Evolutionary conservation across 30 jellyfish, hydroid and myxozoan species (phyloP).

Genomic region (Mastigias papua): DNA sequence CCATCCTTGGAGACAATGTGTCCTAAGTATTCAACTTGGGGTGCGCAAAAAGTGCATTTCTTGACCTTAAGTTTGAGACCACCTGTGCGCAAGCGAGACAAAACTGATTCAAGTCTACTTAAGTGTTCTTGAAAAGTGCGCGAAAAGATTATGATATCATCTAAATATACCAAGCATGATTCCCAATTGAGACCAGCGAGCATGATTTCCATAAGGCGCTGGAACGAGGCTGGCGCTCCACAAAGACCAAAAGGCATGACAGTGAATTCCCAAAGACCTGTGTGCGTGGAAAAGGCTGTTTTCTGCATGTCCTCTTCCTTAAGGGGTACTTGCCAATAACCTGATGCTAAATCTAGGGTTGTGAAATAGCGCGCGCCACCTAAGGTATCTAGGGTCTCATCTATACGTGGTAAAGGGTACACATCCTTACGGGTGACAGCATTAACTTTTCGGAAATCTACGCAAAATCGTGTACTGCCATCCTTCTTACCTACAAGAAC

Average conservation of each 20-base stretch:
- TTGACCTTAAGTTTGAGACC: conserved; percentile 37
- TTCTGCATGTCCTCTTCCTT: conserved; percentile 38
- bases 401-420: conserved; percentile 74
- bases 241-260: conserved; percentile 76
- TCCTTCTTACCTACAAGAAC: conserved; percentile 74
- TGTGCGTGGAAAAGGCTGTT: conserved; percentile 55
- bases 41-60: conserved; percentile 62
- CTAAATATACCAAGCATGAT: conserved; percentile 61
- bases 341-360: conserved; percentile 67
- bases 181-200: conserved; percentile 67
- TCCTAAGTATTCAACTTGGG: conserved; percentile 60
- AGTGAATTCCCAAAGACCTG: not conserved
- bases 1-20: conserved; percentile 66
- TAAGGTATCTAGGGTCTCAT: conserved; percentile 53
- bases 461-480: conserved; percentile 77
- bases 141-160: conserved; percentile 58
- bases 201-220: conserved; percentile 62
- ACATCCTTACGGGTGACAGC: conserved; percentile 45
- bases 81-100: conserved; percentile 37
- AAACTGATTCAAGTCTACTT: conserved; percentile 16
- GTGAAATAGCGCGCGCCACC: conserved; percentile 53
- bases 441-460: conserved; percentile 62
- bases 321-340: conserved; percentile 76
- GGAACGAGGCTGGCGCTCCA: conserved; percentile 72
- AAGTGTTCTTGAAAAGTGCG: conserved; percentile 62